A percentile compares a stretch with the other conserved stretches of the same genome.
phyloP scores from a whole-genome alignment of 2,113 vertebrate species.

The Rhynchomys soricoides region DNA sequence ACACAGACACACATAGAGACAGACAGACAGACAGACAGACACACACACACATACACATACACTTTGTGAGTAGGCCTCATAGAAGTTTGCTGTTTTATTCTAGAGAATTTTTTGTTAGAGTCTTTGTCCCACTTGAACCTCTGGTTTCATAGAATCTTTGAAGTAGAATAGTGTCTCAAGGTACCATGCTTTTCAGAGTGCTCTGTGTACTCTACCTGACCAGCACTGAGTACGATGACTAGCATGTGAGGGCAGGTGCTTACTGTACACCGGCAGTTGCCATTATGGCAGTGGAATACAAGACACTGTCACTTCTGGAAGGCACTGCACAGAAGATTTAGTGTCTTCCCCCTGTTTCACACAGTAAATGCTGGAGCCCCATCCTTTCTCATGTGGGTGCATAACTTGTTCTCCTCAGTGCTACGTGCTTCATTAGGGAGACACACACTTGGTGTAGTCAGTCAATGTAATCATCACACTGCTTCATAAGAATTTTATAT shows the following conservation, averaged over 20 bases:
- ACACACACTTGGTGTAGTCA: background rate
- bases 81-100: background rate
- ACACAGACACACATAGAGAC: background rate
- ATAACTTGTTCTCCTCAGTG: background rate
- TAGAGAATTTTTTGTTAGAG: background rate
- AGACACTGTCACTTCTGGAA: constrained; percentile 8
- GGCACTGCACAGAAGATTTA: background rate
- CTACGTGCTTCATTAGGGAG: background rate
- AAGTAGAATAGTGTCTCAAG: background rate
- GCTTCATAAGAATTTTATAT: background rate
- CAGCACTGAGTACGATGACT: background rate
- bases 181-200: background rate
- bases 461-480: background rate
- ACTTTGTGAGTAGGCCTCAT: background rate
- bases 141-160: background rate
- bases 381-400: background rate
- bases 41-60: background rate
- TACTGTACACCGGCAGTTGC: background rate
- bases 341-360: background rate
- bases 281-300: background rate
- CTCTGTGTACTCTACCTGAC: background rate
- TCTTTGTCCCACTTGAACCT: background rate
- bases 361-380: background rate
- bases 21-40: too few species aligned
- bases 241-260: background rate